Evolutionary conservation across 1,140 invertebrate species (phyloP).

Genomic region (Formica exsecta): DNA sequence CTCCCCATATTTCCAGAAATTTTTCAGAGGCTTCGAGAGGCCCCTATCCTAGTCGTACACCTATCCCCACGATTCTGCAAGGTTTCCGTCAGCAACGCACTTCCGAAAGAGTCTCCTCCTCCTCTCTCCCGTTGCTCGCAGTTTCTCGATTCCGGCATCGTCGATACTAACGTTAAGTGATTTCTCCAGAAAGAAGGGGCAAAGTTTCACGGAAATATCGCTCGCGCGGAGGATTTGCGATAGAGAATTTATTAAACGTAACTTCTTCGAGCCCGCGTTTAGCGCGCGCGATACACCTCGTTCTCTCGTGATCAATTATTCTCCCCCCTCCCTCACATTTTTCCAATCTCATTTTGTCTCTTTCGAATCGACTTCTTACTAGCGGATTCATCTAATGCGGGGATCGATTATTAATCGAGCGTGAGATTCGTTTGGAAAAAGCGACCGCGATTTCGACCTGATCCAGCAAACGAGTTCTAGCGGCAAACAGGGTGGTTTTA

Average conservation of each 20-base stretch:
- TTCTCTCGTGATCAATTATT: slow-evolving; percentile 24
- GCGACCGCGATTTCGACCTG: background rate
- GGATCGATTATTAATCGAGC: slow-evolving; percentile 73
- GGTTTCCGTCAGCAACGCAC: slow-evolving; percentile 9
- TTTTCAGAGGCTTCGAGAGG: slow-evolving; percentile 10
- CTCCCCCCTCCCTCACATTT: background rate
- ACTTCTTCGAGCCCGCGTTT: slow-evolving; percentile 72
- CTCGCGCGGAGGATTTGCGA: slow-evolving; percentile 38
- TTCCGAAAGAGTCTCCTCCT: background rate
- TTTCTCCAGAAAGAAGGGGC: slow-evolving; percentile 45
- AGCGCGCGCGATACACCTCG: slow-evolving; percentile 49
- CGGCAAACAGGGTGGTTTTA: slow-evolving; percentile 41
- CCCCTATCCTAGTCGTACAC: background rate
- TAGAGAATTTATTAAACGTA: slow-evolving; percentile 74
- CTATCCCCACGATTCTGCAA: background rate
- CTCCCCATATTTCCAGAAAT: background rate
- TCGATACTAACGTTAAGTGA: slow-evolving; percentile 69
- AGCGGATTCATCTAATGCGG: slow-evolving; percentile 51
- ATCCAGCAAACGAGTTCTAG: background rate
- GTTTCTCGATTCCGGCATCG: slow-evolving; percentile 44
- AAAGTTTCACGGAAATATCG: slow-evolving; percentile 63
- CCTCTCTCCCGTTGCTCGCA: background rate
- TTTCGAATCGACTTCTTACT: slow-evolving; percentile 28
- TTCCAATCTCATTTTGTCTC: slow-evolving; percentile 5
- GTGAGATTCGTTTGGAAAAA: slow-evolving; percentile 69